phyloP scores from a whole-genome alignment of 2,113 vertebrate genomes.

The Pachyramphus minor region DNA sequence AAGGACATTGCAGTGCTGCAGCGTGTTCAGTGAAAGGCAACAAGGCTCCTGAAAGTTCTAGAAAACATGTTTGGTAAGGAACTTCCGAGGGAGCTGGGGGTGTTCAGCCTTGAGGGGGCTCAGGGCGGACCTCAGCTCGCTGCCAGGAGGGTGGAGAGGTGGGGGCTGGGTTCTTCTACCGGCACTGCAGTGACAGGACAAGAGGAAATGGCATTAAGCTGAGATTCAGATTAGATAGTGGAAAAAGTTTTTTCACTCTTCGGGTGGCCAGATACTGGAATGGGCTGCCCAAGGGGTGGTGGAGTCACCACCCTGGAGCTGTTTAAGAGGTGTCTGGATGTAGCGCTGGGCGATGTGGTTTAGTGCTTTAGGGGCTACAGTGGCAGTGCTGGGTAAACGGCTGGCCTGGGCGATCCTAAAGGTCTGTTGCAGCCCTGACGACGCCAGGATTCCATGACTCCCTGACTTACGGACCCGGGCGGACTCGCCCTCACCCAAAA shows the following conservation, averaged over 20 bases:
- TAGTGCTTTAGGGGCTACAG: background rate
- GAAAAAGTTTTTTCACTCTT: background rate
- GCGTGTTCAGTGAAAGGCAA: background rate
- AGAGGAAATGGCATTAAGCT: background rate
- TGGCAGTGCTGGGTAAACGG: background rate
- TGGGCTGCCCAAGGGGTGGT: no score
- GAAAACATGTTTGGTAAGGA: background rate
- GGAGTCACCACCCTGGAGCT: background rate
- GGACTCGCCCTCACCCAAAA: background rate
- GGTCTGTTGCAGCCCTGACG: accelerated
- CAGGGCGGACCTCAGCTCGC: accelerated
- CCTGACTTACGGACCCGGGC: accelerated
- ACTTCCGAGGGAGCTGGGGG: background rate
- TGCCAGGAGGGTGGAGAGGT: background rate
- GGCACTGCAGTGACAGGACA: no score
- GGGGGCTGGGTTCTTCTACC: background rate
- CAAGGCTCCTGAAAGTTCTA: background rate
- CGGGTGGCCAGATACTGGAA: background rate
- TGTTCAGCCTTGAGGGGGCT: background rate
- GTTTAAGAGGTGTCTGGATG: background rate
- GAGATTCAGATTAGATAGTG: no score
- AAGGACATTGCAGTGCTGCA: no score
- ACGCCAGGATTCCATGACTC: accelerated
- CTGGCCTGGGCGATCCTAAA: accelerated
- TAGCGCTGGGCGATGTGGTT: background rate